Conservation (phyloP, 2,113 vertebrate genomes). For the Pungitius pungitius region DNA sequence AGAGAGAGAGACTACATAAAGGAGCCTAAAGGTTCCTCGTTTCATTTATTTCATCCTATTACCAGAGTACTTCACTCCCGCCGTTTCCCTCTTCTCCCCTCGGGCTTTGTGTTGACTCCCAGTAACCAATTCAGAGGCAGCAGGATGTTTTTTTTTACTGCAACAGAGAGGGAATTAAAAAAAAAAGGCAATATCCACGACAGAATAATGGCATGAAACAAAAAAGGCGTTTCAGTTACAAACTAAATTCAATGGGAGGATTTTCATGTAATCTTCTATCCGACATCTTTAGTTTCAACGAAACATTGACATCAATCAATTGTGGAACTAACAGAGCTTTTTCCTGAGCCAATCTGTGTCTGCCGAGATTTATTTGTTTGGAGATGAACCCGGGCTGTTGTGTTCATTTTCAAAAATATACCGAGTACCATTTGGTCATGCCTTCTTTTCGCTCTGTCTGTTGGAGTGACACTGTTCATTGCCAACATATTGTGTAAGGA, state of each 20-base stretch:
- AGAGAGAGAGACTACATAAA: constrained; percentile 4
- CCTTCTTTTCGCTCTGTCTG: constrained; percentile 50
- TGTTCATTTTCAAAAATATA: constrained; percentile 55
- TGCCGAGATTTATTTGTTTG: constrained; percentile 55
- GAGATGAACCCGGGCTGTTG: constrained; percentile 47
- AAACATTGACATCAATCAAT: constrained; percentile 54
- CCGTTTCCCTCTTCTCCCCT: constrained; percentile 37
- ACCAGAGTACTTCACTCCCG: constrained; percentile 26
- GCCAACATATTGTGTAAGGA: constrained; percentile 70
- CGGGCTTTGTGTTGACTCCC: constrained; percentile 18
- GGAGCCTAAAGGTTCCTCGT: constrained; percentile 42
- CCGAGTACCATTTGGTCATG: constrained; percentile 48
- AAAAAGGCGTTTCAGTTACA: neutral
- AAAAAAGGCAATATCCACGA: constrained; percentile 11
- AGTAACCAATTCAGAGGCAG: constrained; percentile 12
- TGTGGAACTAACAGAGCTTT: constrained; percentile 49
- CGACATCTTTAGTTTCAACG: neutral
- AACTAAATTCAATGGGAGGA: neutral
- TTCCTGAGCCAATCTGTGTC: constrained; percentile 35
- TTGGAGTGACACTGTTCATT: constrained; percentile 50
- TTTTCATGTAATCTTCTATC: neutral
- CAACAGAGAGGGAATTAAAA: constrained; percentile 20
- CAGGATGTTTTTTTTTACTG: constrained; percentile 28
- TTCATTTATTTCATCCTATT: constrained; percentile 54
- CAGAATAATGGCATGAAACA: neutral